Percentiles rank a stretch among this genome's conserved stretches.
Conservation (phyloP, 1,140 invertebrate species). For the Aphaenogaster ashmeadi region DNA sequence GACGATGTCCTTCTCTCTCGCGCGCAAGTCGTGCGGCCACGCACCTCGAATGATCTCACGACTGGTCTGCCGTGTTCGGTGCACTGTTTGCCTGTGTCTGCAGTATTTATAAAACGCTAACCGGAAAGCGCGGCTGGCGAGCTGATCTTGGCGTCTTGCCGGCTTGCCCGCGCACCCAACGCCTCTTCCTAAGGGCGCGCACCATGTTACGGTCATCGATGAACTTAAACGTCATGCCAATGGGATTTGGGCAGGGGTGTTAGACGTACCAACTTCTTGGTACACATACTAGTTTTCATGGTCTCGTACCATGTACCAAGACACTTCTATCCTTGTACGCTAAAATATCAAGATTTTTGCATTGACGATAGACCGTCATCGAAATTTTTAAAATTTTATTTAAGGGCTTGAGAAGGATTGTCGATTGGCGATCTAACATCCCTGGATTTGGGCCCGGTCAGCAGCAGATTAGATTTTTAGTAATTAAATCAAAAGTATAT, state of each 20-base stretch:
- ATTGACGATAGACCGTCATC: too few species aligned
- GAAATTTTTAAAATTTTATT: too few species aligned
- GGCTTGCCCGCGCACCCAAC: conserved; percentile 79
- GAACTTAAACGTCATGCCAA: neutral
- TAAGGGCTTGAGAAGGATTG: too few species aligned
- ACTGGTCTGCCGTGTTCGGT: conserved; percentile 72
- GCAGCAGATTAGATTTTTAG: neutral
- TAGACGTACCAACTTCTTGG: too few species aligned
- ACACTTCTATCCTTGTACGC: too few species aligned
- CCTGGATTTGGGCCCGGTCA: neutral
- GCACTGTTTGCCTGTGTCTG: conserved; percentile 83
- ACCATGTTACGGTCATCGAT: conserved; percentile 45
- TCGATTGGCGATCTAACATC: too few species aligned
- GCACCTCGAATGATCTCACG: conserved; percentile 67
- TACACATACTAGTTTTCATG: too few species aligned
- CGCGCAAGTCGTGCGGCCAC: conserved; percentile 7
- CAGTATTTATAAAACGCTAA: conserved; percentile 88
- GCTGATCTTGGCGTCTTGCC: conserved; percentile 86
- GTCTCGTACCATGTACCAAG: too few species aligned
- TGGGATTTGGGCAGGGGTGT: too few species aligned
- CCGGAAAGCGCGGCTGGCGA: conserved; percentile 85
- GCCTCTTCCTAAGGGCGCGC: conserved; percentile 58
- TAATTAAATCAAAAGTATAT: too few species aligned
- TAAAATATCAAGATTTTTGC: too few species aligned
- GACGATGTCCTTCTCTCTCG: conserved; percentile 1